Evolutionary conservation across 2,888 invertebrate species (phyloP).

Genomic region (Eudemis profundana): DNA sequence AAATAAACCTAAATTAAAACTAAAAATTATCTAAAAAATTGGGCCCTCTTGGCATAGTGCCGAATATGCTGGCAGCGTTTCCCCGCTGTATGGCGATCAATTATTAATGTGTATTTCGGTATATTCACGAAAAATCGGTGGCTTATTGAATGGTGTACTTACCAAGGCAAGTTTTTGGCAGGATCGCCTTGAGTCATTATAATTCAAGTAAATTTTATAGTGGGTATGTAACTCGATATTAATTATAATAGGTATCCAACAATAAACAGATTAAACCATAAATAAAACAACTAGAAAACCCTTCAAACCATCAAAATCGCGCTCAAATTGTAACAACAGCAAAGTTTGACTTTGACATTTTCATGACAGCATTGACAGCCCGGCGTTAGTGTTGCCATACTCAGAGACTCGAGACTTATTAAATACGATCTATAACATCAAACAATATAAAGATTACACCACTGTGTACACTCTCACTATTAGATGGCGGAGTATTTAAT

Average conservation of each 20-base stretch:
- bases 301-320: slow-evolving; percentile 12
- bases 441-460: no score
- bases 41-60: no score
- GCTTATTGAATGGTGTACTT: slow-evolving; percentile 51
- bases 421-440: no score
- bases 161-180: slow-evolving; percentile 87
- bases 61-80: no score
- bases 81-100: no score
- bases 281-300: neutral
- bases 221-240: neutral
- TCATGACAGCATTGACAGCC: slow-evolving; percentile 1
- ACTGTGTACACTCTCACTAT: no score
- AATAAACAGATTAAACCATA: neutral
- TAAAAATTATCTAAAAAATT: no score
- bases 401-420: neutral
- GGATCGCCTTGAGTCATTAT: slow-evolving; percentile 74
- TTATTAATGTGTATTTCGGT: slow-evolving; percentile 1
- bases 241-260: neutral
- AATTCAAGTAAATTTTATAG: neutral
- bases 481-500: no score
- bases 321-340: slow-evolving; percentile 18
- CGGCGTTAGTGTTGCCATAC: slow-evolving; percentile 2
- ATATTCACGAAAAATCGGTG: slow-evolving; percentile 15
- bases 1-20: no score
- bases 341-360: neutral